These are phyloP conservation scores for Agrochola litura DNA, from an alignment of 2,888 invertebrate genomes.

Conservation along the genomic window DNA sequence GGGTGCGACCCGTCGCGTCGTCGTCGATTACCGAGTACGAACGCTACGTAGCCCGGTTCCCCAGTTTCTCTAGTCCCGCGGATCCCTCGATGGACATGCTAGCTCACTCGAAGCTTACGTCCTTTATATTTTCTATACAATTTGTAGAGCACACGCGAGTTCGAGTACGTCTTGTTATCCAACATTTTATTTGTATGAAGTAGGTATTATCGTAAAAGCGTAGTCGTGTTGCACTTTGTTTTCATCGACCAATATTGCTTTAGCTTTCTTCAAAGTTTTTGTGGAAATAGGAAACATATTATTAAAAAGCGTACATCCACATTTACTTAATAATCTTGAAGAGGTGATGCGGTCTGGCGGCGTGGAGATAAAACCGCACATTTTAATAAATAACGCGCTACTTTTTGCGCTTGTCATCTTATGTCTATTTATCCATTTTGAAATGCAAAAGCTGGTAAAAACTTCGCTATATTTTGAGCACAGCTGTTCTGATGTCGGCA, in stretches of 20 bases:
- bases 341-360: constrained; percentile 34
- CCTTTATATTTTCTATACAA: constrained; percentile 57
- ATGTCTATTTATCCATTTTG: constrained; percentile 35
- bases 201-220: constrained; percentile 51
- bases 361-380: constrained; percentile 34
- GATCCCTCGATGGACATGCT: constrained; percentile 58
- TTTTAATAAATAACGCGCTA: constrained; percentile 35
- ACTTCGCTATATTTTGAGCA: constrained; percentile 59
- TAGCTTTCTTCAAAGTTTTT: constrained; percentile 17
- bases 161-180: constrained; percentile 56
- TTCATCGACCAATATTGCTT: constrained; percentile 35
- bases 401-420: constrained; percentile 30
- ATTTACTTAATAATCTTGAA: constrained; percentile 29
- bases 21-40: constrained; percentile 55
- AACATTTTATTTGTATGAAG: constrained; percentile 58
- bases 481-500: constrained; percentile 73
- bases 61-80: constrained; percentile 43
- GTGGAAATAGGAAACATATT: constrained; percentile 1
- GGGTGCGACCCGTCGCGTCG: constrained; percentile 47
- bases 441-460: constrained; percentile 16
- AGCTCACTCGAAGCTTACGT: constrained; percentile 50
- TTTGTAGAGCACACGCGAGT: constrained; percentile 45
- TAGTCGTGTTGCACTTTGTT: constrained; percentile 48
- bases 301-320: constrained; percentile 2
- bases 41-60: constrained; percentile 27